A percentile compares a stretch with the other conserved stretches of the same genome.
These are phyloP conservation scores for Leucoma salicis DNA, from an alignment of 2,888 invertebrate genomes.

Conservation along the genomic window DNA sequence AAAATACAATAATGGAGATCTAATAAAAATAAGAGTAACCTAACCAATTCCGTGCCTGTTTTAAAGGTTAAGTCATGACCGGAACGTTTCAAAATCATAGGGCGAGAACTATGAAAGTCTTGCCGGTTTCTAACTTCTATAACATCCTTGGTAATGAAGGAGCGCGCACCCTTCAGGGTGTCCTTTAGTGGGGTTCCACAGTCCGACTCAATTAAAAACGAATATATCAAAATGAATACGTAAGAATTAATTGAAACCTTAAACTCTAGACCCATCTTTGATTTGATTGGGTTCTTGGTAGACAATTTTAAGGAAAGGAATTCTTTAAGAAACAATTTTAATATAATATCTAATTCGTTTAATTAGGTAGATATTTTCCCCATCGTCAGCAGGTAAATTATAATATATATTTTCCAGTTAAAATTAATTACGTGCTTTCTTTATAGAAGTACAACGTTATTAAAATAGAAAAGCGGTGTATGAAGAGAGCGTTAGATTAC, in stretches of 20 bases:
- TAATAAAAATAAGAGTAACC: no score
- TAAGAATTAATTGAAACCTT: conserved; percentile 8
- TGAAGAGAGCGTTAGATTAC: conserved; percentile 56
- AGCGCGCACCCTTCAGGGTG: conserved; percentile 51
- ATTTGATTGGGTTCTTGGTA: no score
- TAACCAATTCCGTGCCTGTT: conserved; percentile 31
- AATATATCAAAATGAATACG: conserved; percentile 66
- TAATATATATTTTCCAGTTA: no score
- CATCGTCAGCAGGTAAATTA: no score
- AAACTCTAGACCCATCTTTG: no score
- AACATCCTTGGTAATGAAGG: conserved; percentile 60
- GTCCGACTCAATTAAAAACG: conserved; percentile 68
- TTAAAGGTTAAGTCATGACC: conserved; percentile 52
- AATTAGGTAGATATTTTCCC: no score
- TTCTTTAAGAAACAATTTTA: no score
- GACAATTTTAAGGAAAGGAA: no score
- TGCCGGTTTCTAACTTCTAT: conserved; percentile 41
- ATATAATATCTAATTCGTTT: no score
- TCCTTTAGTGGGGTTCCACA: conserved; percentile 43
- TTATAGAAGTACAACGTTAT: no score
- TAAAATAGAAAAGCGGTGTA: conserved; percentile 51
- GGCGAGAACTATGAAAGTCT: conserved; percentile 51
- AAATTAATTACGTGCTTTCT: no score
- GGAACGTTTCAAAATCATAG: conserved; percentile 56
- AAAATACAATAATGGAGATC: no score